Conservation (phyloP, 2,888 invertebrate genomes). For the Dolichomitus sp. region DNA sequence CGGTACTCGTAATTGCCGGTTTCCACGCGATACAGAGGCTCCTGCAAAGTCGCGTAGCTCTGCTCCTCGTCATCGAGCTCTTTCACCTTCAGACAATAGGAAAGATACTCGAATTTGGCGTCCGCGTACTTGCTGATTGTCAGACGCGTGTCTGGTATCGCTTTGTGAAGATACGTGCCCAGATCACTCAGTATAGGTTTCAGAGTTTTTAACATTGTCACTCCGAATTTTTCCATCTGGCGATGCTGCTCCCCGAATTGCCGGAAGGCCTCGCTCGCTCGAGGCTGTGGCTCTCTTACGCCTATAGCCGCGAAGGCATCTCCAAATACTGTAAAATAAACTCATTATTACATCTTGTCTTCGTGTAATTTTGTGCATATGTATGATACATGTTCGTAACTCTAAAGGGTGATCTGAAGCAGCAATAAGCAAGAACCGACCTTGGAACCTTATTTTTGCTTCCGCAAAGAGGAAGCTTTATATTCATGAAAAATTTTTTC, state of each 20-base stretch:
- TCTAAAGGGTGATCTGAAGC: no score
- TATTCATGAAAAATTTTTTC: no score
- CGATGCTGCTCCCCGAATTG: conserved; percentile 98
- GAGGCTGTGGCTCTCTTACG: conserved; percentile 97
- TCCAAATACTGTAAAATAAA: conserved; percentile 90
- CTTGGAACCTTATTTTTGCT: no score
- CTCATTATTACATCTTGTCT: conserved; percentile 2
- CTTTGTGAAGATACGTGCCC: conserved; percentile 98
- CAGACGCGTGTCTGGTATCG: conserved; percentile 98
- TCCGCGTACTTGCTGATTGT: conserved; percentile 99
- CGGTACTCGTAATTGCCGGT: conserved; percentile 99
- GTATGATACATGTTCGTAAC: no score
- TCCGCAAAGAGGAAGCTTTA: no score
- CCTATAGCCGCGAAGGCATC: conserved; percentile 98
- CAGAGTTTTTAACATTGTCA: conserved; percentile 95
- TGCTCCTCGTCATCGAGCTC: conserved; percentile 99
- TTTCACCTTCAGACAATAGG: conserved; percentile 99
- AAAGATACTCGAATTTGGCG: conserved; percentile 99
- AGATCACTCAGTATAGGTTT: conserved; percentile 98
- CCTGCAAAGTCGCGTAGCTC: conserved; percentile 96
- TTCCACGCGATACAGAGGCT: conserved; percentile 98
- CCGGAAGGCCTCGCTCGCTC: conserved; percentile 98
- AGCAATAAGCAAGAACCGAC: no score
- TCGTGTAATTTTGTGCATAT: background rate
- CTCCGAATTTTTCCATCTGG: conserved; percentile 95